A percentile compares a stretch with the other conserved stretches of the same genome.
Conservation (phyloP, 2,113 vertebrate genomes). For the Myiopsitta monachus region DNA sequence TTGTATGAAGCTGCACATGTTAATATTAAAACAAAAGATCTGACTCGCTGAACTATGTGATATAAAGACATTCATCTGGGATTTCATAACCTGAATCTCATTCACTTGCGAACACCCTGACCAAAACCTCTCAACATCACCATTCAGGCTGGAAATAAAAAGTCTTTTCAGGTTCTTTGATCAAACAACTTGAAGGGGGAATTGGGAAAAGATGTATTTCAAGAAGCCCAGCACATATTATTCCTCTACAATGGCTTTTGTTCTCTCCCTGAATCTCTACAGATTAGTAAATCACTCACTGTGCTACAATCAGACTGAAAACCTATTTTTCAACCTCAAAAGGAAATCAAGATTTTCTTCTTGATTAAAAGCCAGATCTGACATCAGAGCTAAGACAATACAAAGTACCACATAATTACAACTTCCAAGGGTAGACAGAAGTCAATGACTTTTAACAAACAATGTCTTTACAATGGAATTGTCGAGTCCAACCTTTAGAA, state of each 20-base stretch:
- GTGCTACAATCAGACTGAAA: background rate
- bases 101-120: background rate
- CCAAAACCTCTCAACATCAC: background rate
- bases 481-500: background rate
- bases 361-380: background rate
- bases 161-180: background rate
- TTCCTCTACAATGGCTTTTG: constrained; percentile 24
- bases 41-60: background rate
- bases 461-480: background rate
- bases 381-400: background rate
- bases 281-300: constrained; percentile 4
- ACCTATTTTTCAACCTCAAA: background rate
- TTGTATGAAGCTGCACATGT: background rate
- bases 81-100: background rate
- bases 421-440: background rate
- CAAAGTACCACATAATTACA: background rate
- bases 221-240: background rate
- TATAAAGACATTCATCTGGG: background rate
- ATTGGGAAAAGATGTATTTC: background rate
- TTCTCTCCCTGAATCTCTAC: background rate
- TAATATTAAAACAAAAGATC: background rate
- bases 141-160: background rate
- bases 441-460: background rate
- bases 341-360: background rate
- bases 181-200: background rate